Evolutionary conservation across 2,888 invertebrate genomes (phyloP).

Genomic region (Acleris literana): DNA sequence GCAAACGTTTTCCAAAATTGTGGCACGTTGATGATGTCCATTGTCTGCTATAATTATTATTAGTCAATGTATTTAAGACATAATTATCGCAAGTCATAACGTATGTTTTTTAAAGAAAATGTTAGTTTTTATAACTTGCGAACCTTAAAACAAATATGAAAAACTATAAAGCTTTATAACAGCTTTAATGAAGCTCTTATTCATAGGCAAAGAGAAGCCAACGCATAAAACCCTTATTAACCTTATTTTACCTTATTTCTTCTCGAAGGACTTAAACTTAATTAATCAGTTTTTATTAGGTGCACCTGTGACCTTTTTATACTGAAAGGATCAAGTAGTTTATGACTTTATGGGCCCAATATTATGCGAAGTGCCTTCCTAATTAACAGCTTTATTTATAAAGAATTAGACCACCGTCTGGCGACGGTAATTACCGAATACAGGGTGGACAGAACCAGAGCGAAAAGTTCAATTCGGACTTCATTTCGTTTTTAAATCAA

Average conservation of each 20-base stretch:
- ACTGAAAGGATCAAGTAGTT: constrained; percentile 71
- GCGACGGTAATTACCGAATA: constrained; percentile 57
- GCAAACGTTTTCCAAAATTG: too few relatives aligned
- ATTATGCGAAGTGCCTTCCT: constrained; percentile 66
- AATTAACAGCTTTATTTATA: constrained; percentile 80
- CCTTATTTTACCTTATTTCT: constrained; percentile 1
- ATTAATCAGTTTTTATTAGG: constrained; percentile 35
- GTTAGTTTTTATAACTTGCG: too few relatives aligned
- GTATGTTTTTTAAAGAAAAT: too few relatives aligned
- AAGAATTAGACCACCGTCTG: constrained; percentile 76
- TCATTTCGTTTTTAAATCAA: too few relatives aligned
- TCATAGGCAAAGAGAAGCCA: constrained; percentile 15
- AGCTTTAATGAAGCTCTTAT: too few relatives aligned
- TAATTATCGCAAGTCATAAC: too few relatives aligned
- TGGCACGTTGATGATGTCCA: too few relatives aligned
- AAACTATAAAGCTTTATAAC: too few relatives aligned
- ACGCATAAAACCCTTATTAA: constrained; percentile 13
- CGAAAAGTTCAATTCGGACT: too few relatives aligned
- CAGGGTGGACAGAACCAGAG: too few relatives aligned
- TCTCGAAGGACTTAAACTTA: constrained; percentile 23
- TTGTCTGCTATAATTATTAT: too few relatives aligned
- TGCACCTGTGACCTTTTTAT: constrained; percentile 51
- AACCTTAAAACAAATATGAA: neutral
- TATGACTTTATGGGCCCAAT: constrained; percentile 73
- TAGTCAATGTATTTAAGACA: too few relatives aligned